Evolutionary conservation across 2,888 invertebrate genomes (phyloP).

Genomic region (Julus scanicus): DNA sequence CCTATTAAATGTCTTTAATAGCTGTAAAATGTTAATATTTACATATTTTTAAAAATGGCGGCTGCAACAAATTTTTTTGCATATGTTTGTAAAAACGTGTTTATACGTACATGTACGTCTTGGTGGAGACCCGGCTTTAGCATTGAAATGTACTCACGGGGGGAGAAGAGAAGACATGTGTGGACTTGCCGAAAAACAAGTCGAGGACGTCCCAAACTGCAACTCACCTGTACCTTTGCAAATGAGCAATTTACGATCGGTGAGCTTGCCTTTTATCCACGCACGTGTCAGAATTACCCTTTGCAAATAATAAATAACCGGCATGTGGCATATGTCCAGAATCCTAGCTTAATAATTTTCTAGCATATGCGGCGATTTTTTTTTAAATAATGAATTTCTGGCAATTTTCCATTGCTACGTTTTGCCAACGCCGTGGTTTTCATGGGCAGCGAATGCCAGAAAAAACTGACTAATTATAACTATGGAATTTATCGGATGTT

Average conservation of each 20-base stretch:
- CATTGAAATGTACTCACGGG: no score
- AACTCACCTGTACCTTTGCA: neutral
- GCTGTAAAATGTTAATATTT: no score
- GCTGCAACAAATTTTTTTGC: no score
- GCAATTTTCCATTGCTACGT: neutral
- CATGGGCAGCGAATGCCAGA: neutral
- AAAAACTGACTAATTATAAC: conserved; percentile 22
- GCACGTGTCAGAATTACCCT: neutral
- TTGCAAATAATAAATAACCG: neutral
- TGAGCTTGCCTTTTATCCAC: neutral
- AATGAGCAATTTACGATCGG: neutral
- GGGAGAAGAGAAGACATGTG: no score
- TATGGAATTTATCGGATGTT: conserved; percentile 22
- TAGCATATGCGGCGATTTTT: conserved; percentile 15
- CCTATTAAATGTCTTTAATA: no score
- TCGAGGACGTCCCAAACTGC: neutral
- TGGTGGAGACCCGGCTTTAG: no score
- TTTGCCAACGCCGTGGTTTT: neutral
- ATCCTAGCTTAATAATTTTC: neutral
- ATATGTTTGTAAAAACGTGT: no score
- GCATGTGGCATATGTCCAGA: neutral
- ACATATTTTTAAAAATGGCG: no score
- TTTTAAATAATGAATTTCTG: conserved; percentile 23
- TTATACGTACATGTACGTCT: no score
- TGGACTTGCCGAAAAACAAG: neutral